Evolutionary conservation across 2,888 invertebrate species (phyloP).

Genomic region (Lasioglossum oenotherae): DNA sequence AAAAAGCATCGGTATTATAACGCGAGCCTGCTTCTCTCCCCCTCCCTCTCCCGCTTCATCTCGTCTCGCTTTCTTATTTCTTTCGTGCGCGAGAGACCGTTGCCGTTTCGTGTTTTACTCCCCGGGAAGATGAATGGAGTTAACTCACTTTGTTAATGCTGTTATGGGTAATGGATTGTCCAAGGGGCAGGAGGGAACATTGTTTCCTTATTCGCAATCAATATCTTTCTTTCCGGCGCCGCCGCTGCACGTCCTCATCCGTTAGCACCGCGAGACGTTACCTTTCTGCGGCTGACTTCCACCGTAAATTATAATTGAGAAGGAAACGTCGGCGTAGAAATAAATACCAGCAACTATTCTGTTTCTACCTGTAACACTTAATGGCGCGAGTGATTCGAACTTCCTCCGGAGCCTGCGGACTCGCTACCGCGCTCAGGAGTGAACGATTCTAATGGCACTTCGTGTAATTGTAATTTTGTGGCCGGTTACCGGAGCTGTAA

Average conservation of each 20-base stretch:
- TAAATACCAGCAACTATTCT: not conserved
- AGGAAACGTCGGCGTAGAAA: not conserved
- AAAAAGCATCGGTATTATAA: constrained; percentile 38
- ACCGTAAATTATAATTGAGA: not conserved
- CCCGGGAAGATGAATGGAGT: constrained; percentile 61
- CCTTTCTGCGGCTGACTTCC: not conserved
- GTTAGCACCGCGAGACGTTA: not conserved
- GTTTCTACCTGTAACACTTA: not conserved
- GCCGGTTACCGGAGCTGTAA: not conserved
- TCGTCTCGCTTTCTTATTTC: constrained; percentile 21
- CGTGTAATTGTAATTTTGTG: not conserved
- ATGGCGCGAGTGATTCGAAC: constrained; percentile 6
- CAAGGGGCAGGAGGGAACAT: constrained; percentile 40
- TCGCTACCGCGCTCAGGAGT: not conserved
- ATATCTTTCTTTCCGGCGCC: constrained; percentile 17
- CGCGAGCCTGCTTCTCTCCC: not conserved
- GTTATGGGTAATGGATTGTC: constrained; percentile 50
- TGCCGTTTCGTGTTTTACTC: constrained; percentile 27
- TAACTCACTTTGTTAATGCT: constrained; percentile 71
- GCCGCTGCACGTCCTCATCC: not conserved
- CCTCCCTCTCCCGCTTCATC: no score
- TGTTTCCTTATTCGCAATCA: constrained; percentile 55
- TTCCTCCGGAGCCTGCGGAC: not conserved
- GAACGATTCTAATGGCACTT: not conserved
- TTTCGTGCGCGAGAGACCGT: constrained; percentile 15